Evolutionary conservation across 1,140 invertebrate species (phyloP).

Genomic region (Cepaea nemoralis): DNA sequence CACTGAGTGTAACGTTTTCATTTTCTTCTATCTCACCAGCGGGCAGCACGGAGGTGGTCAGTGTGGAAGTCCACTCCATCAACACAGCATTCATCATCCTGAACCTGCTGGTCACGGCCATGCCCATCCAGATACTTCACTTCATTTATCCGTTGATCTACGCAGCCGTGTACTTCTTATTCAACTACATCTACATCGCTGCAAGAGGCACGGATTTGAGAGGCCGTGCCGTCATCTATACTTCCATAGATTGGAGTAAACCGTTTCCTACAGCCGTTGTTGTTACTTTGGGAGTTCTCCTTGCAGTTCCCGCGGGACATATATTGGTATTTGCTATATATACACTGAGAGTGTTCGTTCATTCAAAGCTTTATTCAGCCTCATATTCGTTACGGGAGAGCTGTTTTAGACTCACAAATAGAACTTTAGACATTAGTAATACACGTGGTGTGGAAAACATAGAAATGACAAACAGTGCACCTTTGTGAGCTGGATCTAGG

Average conservation of each 20-base stretch:
- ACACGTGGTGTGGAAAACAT: background rate
- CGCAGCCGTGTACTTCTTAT: constrained; percentile 77
- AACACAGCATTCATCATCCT: constrained; percentile 82
- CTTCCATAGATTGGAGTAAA: constrained; percentile 61
- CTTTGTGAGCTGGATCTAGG: constrained; percentile 76
- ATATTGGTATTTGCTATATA: constrained; percentile 20
- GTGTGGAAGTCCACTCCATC: constrained; percentile 74
- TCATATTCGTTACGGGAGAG: background rate
- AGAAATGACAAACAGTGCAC: background rate
- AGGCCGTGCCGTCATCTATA: constrained; percentile 62
- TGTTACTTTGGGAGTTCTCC: background rate
- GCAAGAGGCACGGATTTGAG: constrained; percentile 79
- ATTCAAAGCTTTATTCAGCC: background rate
- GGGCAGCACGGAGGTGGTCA: background rate
- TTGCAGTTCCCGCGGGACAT: constrained; percentile 21
- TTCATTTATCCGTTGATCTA: constrained; percentile 80
- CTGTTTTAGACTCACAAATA: background rate
- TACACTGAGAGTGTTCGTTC: constrained; percentile 15
- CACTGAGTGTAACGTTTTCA: background rate
- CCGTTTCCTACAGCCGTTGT: constrained; percentile 13
- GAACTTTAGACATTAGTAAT: background rate
- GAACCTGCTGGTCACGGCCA: constrained; percentile 79
- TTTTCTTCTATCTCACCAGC: background rate
- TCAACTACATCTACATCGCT: constrained; percentile 78
- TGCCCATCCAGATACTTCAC: constrained; percentile 79